Evolutionary conservation across 1,140 invertebrate species (phyloP), one percentile per base, ranked within the genome.

Genomic region (Oryctes rhinoceros): DNA sequence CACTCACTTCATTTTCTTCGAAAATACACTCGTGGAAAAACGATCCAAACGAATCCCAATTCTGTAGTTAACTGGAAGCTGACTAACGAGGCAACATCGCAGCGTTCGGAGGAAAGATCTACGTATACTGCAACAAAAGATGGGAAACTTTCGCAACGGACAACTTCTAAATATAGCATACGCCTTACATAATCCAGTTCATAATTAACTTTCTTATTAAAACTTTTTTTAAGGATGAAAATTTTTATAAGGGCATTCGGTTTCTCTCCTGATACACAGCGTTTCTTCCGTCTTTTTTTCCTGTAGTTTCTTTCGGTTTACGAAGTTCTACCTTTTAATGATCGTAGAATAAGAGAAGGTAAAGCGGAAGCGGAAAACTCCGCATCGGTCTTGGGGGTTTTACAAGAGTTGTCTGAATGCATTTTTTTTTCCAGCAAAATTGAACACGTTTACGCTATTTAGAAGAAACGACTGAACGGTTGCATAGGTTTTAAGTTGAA

Each of bases 171-270:
- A 44, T 44, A 10, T 44, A 10, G 39, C 9, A 10, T 44, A 44
- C 53, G 15, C 3, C 53, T 59, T 59, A 44, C 53, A 59, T 59
- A 59, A 59, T 59, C 18, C 53, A 15, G 53, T 59, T 59, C n/a
- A 59, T 59, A 59, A 59, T 59, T 59, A 59, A 59, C 15, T 59
- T 59, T 59, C 53, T 59, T 59, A 59, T 59, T 59, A 59, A 59
- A 59, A 59, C 13, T 59, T 59, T 18, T 18, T 18, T n/a, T 44
- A 44, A 15, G 18, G n/a, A 59, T 18, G 53, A 59, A 59, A n/a
- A 59, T n/a, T 59, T 59, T 18, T 59, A n/a, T n/a, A n/a, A 59
- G 15, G 6, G n/a, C 18, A 7, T 18, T 6, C 15, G 53, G 15
- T 59, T 59, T 59, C 15, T 59, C 18, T 59, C n/a, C 3, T 53